Evolutionary conservation across 2,797 vertebrate species (phyloP).

Genomic region (Cyprinodon diabolis): DNA sequence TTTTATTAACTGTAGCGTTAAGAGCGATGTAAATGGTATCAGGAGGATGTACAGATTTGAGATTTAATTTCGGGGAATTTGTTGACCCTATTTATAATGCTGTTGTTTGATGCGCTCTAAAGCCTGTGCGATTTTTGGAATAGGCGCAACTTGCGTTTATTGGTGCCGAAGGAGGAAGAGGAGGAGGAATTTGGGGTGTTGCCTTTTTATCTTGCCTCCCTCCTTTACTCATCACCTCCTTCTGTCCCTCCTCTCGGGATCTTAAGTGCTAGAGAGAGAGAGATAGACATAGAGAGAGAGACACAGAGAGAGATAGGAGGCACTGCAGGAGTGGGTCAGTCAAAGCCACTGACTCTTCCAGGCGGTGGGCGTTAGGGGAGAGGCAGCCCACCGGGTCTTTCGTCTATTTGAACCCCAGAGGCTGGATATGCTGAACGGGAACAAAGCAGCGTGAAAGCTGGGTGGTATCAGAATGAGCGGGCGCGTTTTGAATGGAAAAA

Average conservation of each 20-base stretch:
- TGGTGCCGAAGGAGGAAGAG: slow-evolving; percentile 30
- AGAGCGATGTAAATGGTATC: slow-evolving; percentile 23
- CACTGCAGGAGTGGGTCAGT: slow-evolving; percentile 73
- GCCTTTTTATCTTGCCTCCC: slow-evolving; percentile 70
- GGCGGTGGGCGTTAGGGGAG: slow-evolving; percentile 47
- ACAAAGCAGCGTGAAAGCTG: slow-evolving; percentile 68
- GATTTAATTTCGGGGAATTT: slow-evolving; percentile 54
- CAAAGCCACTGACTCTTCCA: slow-evolving; percentile 67
- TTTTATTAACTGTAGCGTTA: background rate
- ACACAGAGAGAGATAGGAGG: slow-evolving; percentile 34
- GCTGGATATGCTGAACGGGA: slow-evolving; percentile 65
- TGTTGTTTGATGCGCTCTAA: slow-evolving; percentile 50
- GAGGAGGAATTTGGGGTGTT: slow-evolving; percentile 79
- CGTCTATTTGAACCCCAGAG: background rate
- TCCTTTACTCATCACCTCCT: slow-evolving; percentile 53
- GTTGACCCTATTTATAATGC: slow-evolving; percentile 57
- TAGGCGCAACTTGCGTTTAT: slow-evolving; percentile 77
- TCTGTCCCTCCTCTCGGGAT: slow-evolving; percentile 37
- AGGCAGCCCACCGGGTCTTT: slow-evolving; percentile 27
- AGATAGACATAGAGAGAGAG: slow-evolving; percentile 29
- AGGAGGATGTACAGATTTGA: slow-evolving; percentile 15
- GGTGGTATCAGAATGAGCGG: slow-evolving; percentile 77
- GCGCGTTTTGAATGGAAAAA: slow-evolving; percentile 82
- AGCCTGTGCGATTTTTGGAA: slow-evolving; percentile 49
- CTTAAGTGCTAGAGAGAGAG: slow-evolving; percentile 21